Base-by-base conservation (phyloP, 2,888 invertebrate species). In the Resseliella maxima region DNA sequence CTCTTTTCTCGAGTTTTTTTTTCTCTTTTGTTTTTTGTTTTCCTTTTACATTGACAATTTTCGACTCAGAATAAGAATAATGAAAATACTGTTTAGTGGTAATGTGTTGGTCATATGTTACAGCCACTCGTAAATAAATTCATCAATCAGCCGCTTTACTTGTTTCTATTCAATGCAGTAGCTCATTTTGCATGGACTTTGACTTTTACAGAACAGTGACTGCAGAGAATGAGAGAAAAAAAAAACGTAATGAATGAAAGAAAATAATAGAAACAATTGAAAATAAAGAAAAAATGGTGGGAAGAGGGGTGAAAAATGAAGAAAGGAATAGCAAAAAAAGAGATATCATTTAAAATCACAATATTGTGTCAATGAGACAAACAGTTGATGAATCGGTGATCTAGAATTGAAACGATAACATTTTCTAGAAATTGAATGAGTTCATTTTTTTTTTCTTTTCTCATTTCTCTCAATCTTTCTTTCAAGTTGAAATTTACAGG, bases 81-180 rank as follows among this genome's bases (percentile, higher is more conserved):
- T 72, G 31, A 31, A 72, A 31, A 72, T n/a, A 15, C 31, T 72
- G 72, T 72, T 31, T 72, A 35, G 72, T 72, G 35, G 31, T 72
- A 72, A 72, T 72, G 72, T 72, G 72, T 72, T 27, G 72, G 72
- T 72, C 72, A 72, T 72, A 72, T 72, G 72, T 72, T 72, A 72
- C 31, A 35, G 15, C n/a, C n/a, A n/a, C 27, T 59, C 27, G 24
- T 0, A 59, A 59, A 72, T 72, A 31, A 72, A 31, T 72, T 72
- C 31, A 31, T 31, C 27, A 72, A 72, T 72, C 72, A 72, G 31
- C 15, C 72, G 10, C n/a, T 72, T 27, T 15, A 72, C 35, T 35
- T 35, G 72, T 59, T 59, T 10, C 31, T 35, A 72, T 72, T 72
- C 72, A 35, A 15, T 24, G 59, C 24, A 24, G 18, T 2, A 41